Evolutionary conservation across 1,140 invertebrate species (phyloP).

Genomic region (Nautilus pompilius): DNA sequence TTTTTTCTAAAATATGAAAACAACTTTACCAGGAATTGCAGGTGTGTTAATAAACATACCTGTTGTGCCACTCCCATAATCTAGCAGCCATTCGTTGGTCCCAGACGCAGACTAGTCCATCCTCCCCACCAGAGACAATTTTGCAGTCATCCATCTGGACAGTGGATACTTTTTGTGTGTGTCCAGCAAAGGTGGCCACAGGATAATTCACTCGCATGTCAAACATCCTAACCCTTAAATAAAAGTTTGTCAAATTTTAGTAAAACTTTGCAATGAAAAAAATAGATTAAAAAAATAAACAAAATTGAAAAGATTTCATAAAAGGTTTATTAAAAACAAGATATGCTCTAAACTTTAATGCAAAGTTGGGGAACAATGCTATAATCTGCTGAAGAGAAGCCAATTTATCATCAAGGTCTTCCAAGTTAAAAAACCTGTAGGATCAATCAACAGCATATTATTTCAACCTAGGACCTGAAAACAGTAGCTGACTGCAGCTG

Average conservation of each 20-base stretch:
- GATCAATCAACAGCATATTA: no score
- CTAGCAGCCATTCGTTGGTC: conserved; percentile 42
- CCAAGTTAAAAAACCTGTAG: not conserved
- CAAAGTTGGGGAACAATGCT: not conserved
- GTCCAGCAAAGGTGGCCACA: conserved; percentile 26
- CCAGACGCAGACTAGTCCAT: conserved; percentile 47
- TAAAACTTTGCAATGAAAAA: no score
- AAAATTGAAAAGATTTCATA: not conserved
- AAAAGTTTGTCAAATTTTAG: no score
- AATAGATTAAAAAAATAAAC: not conserved
- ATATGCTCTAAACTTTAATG: not conserved
- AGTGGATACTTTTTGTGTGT: conserved; percentile 23
- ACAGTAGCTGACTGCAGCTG: no score
- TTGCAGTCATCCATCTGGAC: conserved; percentile 49
- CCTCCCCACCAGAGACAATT: conserved; percentile 41
- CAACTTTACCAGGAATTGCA: no score
- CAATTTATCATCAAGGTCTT: not conserved
- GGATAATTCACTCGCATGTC: conserved; percentile 25
- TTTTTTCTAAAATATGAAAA: no score
- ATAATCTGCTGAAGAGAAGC: not conserved
- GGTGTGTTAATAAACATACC: no score
- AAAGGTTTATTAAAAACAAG: not conserved
- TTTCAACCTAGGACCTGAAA: no score
- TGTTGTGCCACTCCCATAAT: conserved; percentile 50
- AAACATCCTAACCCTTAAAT: conserved; percentile 35